A percentile compares a stretch with the other conserved stretches of the same genome.
These are phyloP conservation scores for Hypercompe scribonia DNA, from an alignment of 2,888 invertebrate genomes.

Conservation along the genomic window DNA sequence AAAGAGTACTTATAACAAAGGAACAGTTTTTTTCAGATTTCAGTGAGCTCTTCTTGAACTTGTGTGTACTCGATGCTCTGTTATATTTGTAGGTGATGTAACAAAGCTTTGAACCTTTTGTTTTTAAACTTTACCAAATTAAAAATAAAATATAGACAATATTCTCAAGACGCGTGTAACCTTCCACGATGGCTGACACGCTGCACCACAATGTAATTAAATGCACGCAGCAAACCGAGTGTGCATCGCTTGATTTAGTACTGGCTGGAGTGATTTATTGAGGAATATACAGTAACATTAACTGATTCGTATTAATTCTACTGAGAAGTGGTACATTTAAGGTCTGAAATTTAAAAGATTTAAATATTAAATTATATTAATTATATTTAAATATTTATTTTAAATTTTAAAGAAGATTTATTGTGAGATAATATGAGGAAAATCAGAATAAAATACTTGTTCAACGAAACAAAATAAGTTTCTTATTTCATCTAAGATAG, in stretches of 20 bases:
- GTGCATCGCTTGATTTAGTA: conserved; percentile 18
- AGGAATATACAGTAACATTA: not conserved
- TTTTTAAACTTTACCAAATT: too few relatives aligned
- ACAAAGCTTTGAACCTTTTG: not conserved
- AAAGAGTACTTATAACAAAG: not conserved
- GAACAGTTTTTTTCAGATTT: not conserved
- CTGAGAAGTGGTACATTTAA: not conserved
- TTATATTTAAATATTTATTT: too few relatives aligned
- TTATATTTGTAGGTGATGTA: not conserved
- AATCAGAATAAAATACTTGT: not conserved
- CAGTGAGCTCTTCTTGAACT: not conserved
- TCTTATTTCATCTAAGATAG: not conserved
- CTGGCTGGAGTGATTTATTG: not conserved
- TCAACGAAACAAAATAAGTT: not conserved
- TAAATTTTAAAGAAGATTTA: not conserved
- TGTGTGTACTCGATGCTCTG: not conserved
- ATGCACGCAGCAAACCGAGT: conserved; percentile 15
- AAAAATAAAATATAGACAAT: not conserved
- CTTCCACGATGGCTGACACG: not conserved
- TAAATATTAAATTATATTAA: too few relatives aligned
- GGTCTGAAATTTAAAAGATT: not conserved
- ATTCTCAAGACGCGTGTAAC: not conserved
- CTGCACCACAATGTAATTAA: conserved; percentile 17
- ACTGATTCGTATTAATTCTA: not conserved
- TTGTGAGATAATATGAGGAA: not conserved